Base-by-base conservation (phyloP, 2,888 invertebrate genomes). In the Pterobdella sp. region DNA sequence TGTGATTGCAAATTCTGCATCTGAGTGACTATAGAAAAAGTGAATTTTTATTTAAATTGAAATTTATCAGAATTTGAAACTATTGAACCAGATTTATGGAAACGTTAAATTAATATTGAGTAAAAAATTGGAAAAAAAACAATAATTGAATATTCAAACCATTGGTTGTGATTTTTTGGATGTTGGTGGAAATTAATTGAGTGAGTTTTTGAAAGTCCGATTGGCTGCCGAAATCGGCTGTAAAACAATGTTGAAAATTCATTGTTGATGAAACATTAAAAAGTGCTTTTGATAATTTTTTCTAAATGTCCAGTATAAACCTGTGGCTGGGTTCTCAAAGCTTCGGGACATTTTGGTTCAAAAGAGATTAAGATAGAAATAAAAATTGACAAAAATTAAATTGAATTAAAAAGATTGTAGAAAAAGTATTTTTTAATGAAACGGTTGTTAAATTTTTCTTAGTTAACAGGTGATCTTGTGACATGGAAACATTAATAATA, bases 141-240 rank as follows among this genome's bases (percentile, higher is more conserved):
- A n/a, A n/a, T n/a, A n/a, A n/a, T n/a, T n/a, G n/a, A n/a, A n/a
- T n/a, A n/a, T n/a, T n/a, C n/a, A n/a, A n/a, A 94, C 95, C 95
- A 93, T 95, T 95, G 86, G 94, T 94, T 3, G 93, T 90, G 82
- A 95, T 93, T 85, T 95, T 95, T 84, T 94, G 91, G 82, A 95
- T 93, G 81, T 93, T 94, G 68, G 76, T 78, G 42, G 81, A 79
- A 34, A 82, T 77, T 37, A 78, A 76, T 63, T 81, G 79, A 34
- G 80, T 79, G n/a, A 82, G 77, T 73, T 79, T 78, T 1, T 75
- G 75, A 70, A 80, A 80, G 63, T 82, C 82, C 4, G 49, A 22
- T 22, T 7, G 7, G 49, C 22, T 22, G 7, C 10, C 22, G 49
- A 14, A 42, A 7, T 22, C 22, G 49, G 10, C 49, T 42, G 49